Evolutionary conservation across 2,888 invertebrate genomes (phyloP), one percentile per base, ranked within the genome.

Genomic region (Hylaea fasciaria): DNA sequence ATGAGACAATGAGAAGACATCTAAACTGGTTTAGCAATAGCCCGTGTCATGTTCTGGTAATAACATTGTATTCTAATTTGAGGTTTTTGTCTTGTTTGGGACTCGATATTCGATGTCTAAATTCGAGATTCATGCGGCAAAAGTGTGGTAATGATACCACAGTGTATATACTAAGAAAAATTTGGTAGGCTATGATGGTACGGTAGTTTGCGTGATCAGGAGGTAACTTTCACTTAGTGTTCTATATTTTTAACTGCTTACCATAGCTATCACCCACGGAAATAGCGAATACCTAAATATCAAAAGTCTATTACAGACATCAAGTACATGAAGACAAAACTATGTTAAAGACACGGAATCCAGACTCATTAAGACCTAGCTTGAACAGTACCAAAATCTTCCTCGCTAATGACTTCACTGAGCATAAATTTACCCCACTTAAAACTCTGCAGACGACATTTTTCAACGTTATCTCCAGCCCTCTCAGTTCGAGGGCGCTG

Each of bases 381-480:
- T 71, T 69, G 65, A 66, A 74, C 71, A 52, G 47, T 65, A 70
- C 51, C 55, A 69, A 69, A n/a, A 75, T 73, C 68, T 73, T 10
- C 66, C n/a, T 40, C 48, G 65, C 68, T 66, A 76, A 74, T 75
- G 73, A 73, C 68, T 65, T 57, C 58, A 56, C 59, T 59, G 52
- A 22, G 39, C 37, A 48, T 66, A 70, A 73, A 78, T 73, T 76
- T 71, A 73, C 68, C 59, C 54, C 62, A 39, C 40, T 46, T 43
- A 61, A 69, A 76, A 69, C 65, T 71, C 60, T 68, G 62, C 53
- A 61, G 67, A 53, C 66, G 69, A 68, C 74, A 70, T 73, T 70
- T 71, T 68, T 69, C 64, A 70, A 68, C 67, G 64, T 76, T 82
- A 78, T 80, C 77, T 78, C 50, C 49, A 46, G 56, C 65, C 69